Evolutionary conservation across 2,797 vertebrate genomes (phyloP), one percentile per base, ranked within the genome.

Genomic region (Siniperca obscura): DNA sequence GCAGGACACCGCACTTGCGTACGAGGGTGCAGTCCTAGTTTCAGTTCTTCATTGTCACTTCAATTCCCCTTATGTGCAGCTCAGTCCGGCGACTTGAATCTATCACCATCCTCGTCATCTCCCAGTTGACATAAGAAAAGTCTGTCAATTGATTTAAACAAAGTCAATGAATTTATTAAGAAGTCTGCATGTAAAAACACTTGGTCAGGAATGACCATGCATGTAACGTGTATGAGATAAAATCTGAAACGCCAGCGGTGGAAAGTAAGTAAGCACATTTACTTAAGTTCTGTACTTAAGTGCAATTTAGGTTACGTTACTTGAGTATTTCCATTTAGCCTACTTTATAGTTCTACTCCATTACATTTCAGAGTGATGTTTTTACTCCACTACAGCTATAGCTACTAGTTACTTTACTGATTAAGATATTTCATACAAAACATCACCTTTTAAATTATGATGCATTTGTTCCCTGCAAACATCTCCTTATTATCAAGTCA

Each of bases 31-130:
- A 44, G 21, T 1, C 8, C 6, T 16, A 10, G 53, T 84, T 70
- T 78, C 84, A 73, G 3, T 40, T 91, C 86, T 55, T 68, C 13
- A 25, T 77, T 42, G 4, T n/a, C 5, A 19, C 46, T 55, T 22
- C 11, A 10, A 44, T 34, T 19, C 64, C 46, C n/a, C 0, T 17
- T 2, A 6, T 21, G 27, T 27, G 21, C 38, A 57, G 14, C 30
- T 36, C 36, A 36, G 36, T 22, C 9, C 2, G 12, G 7, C 2
- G n/a, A 57, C 34, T 12, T 13, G n/a, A 12, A 38, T 30, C 59
- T n/a, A 4, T 65, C 42, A 2, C 6, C n/a, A 19, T 25, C 14
- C 0, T 13, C 17, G 12, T 69, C 56, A 30, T 8, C 4, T 14
- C 16, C 40, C 34, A 3, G 2, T 53, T 60, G 38, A 67, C 55